Conservation (phyloP, 2,113 vertebrate species). For the Falcunculus frontatus region DNA sequence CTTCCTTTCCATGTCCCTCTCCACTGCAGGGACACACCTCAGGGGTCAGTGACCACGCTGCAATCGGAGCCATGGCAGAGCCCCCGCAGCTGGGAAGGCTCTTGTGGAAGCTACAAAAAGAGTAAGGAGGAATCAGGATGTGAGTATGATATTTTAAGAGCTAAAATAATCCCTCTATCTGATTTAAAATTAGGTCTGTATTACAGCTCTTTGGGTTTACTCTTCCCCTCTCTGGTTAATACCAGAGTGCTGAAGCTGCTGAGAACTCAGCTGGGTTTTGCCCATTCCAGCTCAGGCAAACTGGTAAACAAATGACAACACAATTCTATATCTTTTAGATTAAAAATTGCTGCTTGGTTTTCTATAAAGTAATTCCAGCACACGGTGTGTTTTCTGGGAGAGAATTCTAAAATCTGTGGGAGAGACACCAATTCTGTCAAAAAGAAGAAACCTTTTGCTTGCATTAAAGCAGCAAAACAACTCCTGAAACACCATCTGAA, state of each 20-base stretch:
- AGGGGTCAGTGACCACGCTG: rapidly evolving
- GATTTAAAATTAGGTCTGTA: not conserved
- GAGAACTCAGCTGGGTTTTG: not conserved
- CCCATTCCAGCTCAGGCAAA: not conserved
- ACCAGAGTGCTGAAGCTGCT: not conserved
- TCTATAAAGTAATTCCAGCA: not conserved
- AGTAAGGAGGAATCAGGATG: not conserved
- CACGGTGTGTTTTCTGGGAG: not conserved
- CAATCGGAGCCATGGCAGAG: rapidly evolving
- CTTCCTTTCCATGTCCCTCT: not conserved
- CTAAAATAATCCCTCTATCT: not conserved
- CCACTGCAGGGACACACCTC: rapidly evolving
- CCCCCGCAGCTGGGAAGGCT: not conserved
- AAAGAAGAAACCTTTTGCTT: not conserved
- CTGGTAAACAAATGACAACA: not conserved
- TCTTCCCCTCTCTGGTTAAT: not conserved
- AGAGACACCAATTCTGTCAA: not conserved
- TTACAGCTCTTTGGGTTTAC: not conserved
- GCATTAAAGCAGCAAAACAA: not conserved
- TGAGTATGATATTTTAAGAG: not conserved
- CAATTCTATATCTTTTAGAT: not conserved
- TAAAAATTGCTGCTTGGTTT: not conserved
- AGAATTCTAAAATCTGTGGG: not conserved
- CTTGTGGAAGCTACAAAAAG: not conserved
- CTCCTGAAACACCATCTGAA: not conserved